phyloP scores from a whole-genome alignment of 1,140 invertebrate species.

The Laodelphax striatellus region DNA sequence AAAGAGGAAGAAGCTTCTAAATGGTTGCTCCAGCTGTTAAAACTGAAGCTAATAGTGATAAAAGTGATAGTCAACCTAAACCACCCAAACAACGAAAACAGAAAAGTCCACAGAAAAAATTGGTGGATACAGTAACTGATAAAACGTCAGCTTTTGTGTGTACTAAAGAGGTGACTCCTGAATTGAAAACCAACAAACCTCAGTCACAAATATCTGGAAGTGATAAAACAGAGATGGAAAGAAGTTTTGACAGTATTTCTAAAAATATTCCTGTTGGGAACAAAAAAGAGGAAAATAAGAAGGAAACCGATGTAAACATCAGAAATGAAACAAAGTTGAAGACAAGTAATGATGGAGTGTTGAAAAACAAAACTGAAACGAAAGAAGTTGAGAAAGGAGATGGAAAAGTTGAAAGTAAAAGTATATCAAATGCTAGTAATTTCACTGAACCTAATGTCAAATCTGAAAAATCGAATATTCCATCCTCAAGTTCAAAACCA shows the following conservation, averaged over 20 bases:
- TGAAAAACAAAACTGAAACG: neutral
- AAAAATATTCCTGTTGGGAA: neutral
- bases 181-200: no score
- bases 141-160: no score
- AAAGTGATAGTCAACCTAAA: constrained; percentile 2
- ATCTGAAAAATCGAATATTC: no score
- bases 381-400: neutral
- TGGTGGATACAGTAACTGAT: no score
- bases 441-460: no score
- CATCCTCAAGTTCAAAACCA: no score
- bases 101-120: neutral
- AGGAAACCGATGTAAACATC: constrained; percentile 4
- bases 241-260: no score
- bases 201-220: no score
- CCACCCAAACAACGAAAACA: constrained; percentile 9
- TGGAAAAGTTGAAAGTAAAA: neutral
- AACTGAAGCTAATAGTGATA: constrained; percentile 6
- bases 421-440: neutral
- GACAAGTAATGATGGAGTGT: constrained; percentile 6
- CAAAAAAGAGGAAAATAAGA: constrained; percentile 1
- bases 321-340: constrained; percentile 7
- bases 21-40: neutral
- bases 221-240: no score
- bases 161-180: neutral
- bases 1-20: neutral